Evolutionary conservation across 2,113 vertebrate species (phyloP), one percentile per base, ranked within the genome.

Genomic region (Psilopogon haemacephalus): DNA sequence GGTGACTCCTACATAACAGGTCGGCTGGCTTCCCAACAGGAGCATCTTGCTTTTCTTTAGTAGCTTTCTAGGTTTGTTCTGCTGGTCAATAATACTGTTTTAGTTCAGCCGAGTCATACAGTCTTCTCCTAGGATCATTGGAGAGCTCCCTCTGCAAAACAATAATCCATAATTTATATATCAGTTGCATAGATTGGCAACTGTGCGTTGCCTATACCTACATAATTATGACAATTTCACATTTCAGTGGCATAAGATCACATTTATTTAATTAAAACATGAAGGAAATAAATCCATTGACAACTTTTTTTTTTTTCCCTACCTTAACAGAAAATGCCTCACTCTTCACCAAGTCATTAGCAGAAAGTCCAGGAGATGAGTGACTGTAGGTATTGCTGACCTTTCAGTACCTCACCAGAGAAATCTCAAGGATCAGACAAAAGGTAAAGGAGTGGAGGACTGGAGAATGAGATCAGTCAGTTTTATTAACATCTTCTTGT

Each of bases 241-340:
- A 23, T 70, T 67, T 77, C 21, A 33, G n/a, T 40, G 33, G 27
- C 40, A 46, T 14, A 37, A 84, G 76, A 55, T 59, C 21, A 65
- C 2, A 3, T 40, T 73, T 88, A 44, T 59, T 90, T 63, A 67
- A 90, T 76, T 88, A 28, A 44, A 82, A 67, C 33, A 44, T 33
- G 65, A 56, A 32, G 71, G 48, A 70, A 91, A 79, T 63, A 96
- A 92, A 95, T 63, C 59, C 18, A 81, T 55, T 78, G 50, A 79
- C 93, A 96, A 83, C 86, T 1, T 23, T 32, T 77, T 60, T 44
- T 71, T 77, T 73, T 76, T n/a, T n/a, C n/a, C n/a, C n/a, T 59
- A 91, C 64, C 37, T 93, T 80, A 94, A 90, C 32, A 74, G 17
- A 91, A 94, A 96, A 79, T 35, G 33, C 65, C 69, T 85, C 14